Conservation (phyloP, 2,113 vertebrate genomes). For the Xiphophorus hellerii region DNA sequence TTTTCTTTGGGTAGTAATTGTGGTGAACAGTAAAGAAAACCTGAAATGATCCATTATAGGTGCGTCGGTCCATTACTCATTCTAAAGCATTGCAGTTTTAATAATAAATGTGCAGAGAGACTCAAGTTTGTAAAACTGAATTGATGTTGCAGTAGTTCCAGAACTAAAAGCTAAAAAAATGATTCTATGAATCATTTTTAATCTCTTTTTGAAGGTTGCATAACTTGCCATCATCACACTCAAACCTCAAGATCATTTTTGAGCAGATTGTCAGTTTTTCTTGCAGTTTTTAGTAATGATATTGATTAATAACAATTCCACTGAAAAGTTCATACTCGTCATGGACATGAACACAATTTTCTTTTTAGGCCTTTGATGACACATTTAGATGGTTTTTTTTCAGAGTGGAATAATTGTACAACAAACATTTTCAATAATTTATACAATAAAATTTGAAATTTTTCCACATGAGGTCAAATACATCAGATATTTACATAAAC, state of each 20-base stretch:
- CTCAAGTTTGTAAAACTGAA: conserved; percentile 30
- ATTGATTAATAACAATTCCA: too few species aligned
- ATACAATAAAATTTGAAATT: neutral
- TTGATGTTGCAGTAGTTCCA: conserved; percentile 7
- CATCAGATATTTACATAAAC: neutral
- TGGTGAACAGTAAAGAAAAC: conserved; percentile 46
- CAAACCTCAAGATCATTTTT: neutral
- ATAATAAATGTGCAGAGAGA: conserved; percentile 25
- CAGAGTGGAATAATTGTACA: too few species aligned
- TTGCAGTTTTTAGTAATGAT: too few species aligned
- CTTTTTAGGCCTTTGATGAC: too few species aligned
- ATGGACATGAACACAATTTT: too few species aligned
- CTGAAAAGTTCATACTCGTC: too few species aligned
- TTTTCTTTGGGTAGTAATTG: conserved; percentile 52
- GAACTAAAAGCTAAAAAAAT: neutral
- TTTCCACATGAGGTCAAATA: neutral
- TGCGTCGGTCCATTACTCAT: conserved; percentile 42
- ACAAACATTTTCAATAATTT: too few species aligned
- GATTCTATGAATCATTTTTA: neutral
- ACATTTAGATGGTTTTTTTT: too few species aligned
- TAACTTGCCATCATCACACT: neutral
- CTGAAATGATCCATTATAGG: conserved; percentile 51
- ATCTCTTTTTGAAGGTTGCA: neutral
- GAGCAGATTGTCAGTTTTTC: too few species aligned
- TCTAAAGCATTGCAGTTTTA: conserved; percentile 35